Evolutionary conservation across 2,888 invertebrate species (phyloP).

Genomic region (Agriopis marginaria): DNA sequence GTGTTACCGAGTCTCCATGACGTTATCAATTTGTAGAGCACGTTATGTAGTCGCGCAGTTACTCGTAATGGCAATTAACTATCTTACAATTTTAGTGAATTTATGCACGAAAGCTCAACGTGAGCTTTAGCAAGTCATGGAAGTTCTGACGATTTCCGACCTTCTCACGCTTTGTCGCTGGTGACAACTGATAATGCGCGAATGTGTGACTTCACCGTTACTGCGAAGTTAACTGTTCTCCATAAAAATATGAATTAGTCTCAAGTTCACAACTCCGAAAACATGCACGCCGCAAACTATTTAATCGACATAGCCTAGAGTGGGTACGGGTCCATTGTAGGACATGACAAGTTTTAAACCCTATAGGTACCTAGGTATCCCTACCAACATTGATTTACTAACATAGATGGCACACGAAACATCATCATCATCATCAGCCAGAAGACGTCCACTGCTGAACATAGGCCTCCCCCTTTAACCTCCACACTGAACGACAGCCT

Average conservation of each 20-base stretch:
- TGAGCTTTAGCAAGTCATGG: conserved; percentile 10
- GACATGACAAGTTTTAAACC: conserved; percentile 20
- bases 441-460: too few relatives aligned
- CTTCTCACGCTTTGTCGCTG: conserved; percentile 26
- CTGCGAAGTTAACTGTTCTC: conserved; percentile 55
- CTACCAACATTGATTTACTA: too few relatives aligned
- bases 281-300: conserved; percentile 56
- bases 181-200: conserved; percentile 50
- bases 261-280: conserved; percentile 61
- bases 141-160: conserved; percentile 57
- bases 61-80: conserved; percentile 52
- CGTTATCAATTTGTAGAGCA: conserved; percentile 47
- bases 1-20: conserved; percentile 48
- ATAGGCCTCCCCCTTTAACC: too few relatives aligned
- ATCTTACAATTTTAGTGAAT: conserved; percentile 40
- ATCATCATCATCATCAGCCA: too few relatives aligned
- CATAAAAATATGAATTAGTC: conserved; percentile 60
- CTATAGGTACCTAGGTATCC: too few relatives aligned
- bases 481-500: too few relatives aligned
- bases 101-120: conserved; percentile 44
- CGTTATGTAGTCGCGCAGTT: conserved; percentile 46
- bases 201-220: conserved; percentile 65
- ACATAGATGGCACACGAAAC: too few relatives aligned
- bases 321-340: conserved; percentile 36
- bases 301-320: conserved; percentile 47